Evolutionary conservation across 2,113 vertebrate genomes (phyloP).

Genomic region (Sus scrofa): DNA sequence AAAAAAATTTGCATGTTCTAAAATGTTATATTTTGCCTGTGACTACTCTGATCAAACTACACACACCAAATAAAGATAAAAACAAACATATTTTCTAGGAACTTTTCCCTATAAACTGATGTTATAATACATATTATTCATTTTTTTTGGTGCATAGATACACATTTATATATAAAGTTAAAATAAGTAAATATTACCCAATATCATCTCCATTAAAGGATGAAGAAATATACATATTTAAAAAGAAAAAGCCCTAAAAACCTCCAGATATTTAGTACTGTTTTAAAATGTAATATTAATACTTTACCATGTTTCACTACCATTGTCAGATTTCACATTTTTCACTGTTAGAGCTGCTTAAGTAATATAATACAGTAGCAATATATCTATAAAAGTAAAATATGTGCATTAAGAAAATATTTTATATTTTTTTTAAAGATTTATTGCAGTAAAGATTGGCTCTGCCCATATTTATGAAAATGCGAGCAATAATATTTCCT

Average conservation of each 20-base stretch:
- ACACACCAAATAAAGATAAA: background rate
- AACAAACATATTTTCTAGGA: background rate
- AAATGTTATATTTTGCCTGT: background rate
- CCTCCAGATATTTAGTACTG: background rate
- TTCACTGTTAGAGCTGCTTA: background rate
- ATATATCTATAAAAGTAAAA: background rate
- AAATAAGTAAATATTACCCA: constrained; percentile 4
- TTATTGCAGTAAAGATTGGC: background rate
- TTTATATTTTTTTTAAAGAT: background rate
- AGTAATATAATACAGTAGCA: background rate
- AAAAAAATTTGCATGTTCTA: background rate
- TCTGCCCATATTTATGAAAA: constrained; percentile 23
- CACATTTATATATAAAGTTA: background rate
- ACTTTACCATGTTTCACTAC: background rate
- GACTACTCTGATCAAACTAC: background rate
- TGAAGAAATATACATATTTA: constrained; percentile 5
- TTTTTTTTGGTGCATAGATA: background rate
- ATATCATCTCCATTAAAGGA: background rate
- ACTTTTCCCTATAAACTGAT: background rate
- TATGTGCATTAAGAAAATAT: background rate
- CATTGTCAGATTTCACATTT: background rate
- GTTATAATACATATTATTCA: background rate
- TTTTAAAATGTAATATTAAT: constrained; percentile 9
- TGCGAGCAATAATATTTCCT: constrained; percentile 42
- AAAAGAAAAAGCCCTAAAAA: background rate